Evolutionary conservation across 2,113 vertebrate species (phyloP).

Genomic region (Bos javanicus): DNA sequence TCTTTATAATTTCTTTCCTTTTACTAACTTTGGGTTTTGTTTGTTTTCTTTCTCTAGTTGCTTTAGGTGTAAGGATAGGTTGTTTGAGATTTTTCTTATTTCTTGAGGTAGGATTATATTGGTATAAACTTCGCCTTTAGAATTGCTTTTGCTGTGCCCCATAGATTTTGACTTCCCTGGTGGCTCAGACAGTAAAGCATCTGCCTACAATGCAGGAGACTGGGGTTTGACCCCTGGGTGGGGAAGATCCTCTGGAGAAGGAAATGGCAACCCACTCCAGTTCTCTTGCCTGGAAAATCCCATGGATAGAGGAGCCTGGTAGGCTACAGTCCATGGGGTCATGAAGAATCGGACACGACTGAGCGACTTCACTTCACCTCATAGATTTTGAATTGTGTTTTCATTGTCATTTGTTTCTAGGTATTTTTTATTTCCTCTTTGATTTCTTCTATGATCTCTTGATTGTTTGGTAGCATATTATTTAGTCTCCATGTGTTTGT

Average conservation of each 20-base stretch:
- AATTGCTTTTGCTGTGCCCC: background rate
- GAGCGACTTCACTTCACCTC: background rate
- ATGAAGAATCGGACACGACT: background rate
- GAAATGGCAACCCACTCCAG: background rate
- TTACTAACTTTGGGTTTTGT: background rate
- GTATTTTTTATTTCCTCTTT: background rate
- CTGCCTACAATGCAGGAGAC: background rate
- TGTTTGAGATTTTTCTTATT: background rate
- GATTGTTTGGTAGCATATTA: background rate
- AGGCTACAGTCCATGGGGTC: background rate
- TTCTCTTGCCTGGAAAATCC: background rate
- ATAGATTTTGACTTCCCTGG: background rate
- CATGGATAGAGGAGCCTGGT: background rate
- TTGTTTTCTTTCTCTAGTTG: background rate
- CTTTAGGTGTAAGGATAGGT: background rate
- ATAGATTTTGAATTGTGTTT: background rate
- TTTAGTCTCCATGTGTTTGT: background rate
- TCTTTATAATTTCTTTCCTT: background rate
- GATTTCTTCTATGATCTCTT: background rate
- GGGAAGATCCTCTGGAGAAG: background rate
- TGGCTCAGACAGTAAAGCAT: background rate
- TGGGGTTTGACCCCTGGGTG: background rate
- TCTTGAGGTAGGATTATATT: background rate
- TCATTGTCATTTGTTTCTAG: background rate
- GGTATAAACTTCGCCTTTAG: background rate